phyloP scores from a whole-genome alignment of 1,140 invertebrate species.

The Drosophila rufa region DNA sequence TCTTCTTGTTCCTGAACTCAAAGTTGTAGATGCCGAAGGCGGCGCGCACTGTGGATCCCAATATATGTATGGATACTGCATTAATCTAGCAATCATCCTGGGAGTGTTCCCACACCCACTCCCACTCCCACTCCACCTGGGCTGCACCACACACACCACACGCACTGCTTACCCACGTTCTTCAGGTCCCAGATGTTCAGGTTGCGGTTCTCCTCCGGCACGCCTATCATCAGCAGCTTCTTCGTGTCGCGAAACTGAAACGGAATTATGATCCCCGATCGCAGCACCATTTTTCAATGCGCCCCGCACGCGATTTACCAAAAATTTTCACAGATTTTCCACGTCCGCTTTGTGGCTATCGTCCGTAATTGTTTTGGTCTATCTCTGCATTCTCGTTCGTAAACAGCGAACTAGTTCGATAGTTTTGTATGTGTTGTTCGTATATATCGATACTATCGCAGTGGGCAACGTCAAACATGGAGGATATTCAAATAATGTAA shows the following conservation, averaged over 20 bases:
- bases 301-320: constrained; percentile 80
- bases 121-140: constrained; percentile 4
- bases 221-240: constrained; percentile 81
- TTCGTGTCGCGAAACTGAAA: constrained; percentile 84
- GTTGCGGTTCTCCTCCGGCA: constrained; percentile 80
- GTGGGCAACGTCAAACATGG: not conserved
- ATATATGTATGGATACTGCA: not conserved
- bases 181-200: constrained; percentile 82
- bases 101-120: not conserved
- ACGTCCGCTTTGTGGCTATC: constrained; percentile 71
- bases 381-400: constrained; percentile 70
- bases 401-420: constrained; percentile 59
- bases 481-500: no score
- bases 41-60: constrained; percentile 66
- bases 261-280: constrained; percentile 82
- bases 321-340: constrained; percentile 79
- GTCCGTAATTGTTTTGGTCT: constrained; percentile 81
- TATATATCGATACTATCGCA: not conserved
- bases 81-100: not conserved
- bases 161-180: constrained; percentile 75
- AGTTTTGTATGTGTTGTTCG: not conserved
- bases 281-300: constrained; percentile 80
- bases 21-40: constrained; percentile 83
- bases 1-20: constrained; percentile 83
- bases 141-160: not conserved